Conservation (phyloP, 1,140 invertebrate genomes). For the Ceratosolen fusciceps region DNA sequence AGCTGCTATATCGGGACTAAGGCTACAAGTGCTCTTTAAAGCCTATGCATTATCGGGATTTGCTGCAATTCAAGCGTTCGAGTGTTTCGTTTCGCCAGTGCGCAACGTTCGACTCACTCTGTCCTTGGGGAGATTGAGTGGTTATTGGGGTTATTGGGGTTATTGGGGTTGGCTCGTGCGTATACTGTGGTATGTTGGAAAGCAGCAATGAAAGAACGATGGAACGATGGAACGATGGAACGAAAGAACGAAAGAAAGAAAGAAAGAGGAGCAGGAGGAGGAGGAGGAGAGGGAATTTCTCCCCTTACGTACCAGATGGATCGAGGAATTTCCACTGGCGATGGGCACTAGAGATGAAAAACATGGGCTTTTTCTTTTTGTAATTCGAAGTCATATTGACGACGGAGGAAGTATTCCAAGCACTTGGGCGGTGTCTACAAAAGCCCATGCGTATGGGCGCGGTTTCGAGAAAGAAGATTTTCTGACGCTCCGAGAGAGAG, state of each 20-base stretch:
- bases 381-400: constrained; percentile 13
- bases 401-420: constrained; percentile 1
- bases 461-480: constrained; percentile 39
- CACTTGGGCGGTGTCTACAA: constrained; percentile 18
- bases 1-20: background rate
- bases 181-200: no score
- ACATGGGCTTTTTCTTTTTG: constrained; percentile 37
- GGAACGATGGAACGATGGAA: no score
- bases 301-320: constrained; percentile 22
- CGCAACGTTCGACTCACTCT: background rate
- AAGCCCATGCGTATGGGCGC: constrained; percentile 38
- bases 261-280: no score
- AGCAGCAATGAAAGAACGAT: no score
- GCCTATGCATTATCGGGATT: constrained; percentile 29
- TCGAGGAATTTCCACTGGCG: constrained; percentile 32
- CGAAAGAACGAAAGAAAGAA: no score
- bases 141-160: no score
- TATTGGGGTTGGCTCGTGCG: no score
- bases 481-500: constrained; percentile 13
- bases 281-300: constrained; percentile 7
- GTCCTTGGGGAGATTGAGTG: no score
- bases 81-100: background rate
- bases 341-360: constrained; percentile 37
- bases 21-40: constrained; percentile 14
- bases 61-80: constrained; percentile 4